Percentiles rank a stretch among this genome's conserved stretches.
phyloP scores from a whole-genome alignment of 2,888 invertebrate genomes.

The Leptogaster cylindrica region DNA sequence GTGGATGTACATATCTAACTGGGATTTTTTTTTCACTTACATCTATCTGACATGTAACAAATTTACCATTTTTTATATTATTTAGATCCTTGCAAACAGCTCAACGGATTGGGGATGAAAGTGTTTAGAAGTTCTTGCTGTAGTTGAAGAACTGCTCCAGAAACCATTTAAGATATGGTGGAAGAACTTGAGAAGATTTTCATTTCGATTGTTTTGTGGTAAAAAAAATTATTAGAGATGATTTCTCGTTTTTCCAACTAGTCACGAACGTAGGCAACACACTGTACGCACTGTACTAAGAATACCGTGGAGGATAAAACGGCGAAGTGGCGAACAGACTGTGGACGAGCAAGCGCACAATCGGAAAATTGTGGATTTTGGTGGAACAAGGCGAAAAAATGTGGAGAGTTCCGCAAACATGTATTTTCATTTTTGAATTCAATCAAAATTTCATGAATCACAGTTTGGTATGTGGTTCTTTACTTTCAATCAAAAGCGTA shows the following conservation, averaged over 20 bases:
- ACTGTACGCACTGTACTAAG: slow-evolving; percentile 31
- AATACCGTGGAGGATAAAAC: slow-evolving; percentile 3
- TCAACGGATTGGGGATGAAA: background rate
- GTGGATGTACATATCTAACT: slow-evolving; percentile 1
- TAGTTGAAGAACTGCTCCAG: background rate
- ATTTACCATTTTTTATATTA: slow-evolving; percentile 27
- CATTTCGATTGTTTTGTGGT: slow-evolving; percentile 21
- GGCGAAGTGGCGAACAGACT: background rate
- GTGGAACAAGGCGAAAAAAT: background rate
- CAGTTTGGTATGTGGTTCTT: too few relatives aligned
- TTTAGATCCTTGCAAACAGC: slow-evolving; percentile 5
- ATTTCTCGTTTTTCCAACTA: slow-evolving; percentile 4
- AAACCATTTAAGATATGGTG: slow-evolving; percentile 16
- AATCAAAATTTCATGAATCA: too few relatives aligned
- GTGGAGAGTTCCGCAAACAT: slow-evolving; percentile 18
- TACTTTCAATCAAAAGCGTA: too few relatives aligned
- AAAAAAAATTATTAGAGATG: background rate
- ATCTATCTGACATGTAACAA: slow-evolving; percentile 2
- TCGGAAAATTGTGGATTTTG: background rate
- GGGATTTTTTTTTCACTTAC: slow-evolving; percentile 17
- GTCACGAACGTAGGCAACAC: slow-evolving; percentile 27
- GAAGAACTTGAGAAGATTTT: slow-evolving; percentile 20
- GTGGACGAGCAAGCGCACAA: slow-evolving; percentile 24
- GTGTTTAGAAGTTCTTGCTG: background rate
- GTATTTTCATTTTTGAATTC: too few relatives aligned